Conservation (phyloP, 2,797 vertebrate species). For the Anas capensis region DNA sequence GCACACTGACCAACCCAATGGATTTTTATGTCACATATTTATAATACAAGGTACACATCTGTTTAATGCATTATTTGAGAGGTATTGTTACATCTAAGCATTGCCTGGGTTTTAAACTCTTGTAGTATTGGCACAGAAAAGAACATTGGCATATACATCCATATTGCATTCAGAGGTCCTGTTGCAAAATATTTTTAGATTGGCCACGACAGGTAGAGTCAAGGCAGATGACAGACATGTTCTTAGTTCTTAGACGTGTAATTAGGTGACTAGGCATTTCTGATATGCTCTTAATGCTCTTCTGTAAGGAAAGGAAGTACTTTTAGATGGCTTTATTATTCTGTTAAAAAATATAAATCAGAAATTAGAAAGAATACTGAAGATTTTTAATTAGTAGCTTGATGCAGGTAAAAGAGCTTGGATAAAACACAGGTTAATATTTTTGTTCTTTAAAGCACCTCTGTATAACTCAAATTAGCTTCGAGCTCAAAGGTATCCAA, state of each 20-base stretch:
- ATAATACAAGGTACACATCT: constrained; percentile 58
- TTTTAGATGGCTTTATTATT: constrained; percentile 36
- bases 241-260: too few species aligned
- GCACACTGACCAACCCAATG: constrained; percentile 59
- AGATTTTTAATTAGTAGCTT: constrained; percentile 54
- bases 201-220: background rate
- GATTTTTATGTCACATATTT: constrained; percentile 58
- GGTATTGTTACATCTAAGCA: background rate
- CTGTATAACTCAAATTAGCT: constrained; percentile 56
- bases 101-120: background rate
- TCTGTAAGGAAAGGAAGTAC: constrained; percentile 3
- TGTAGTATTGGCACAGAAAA: background rate
- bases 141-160: background rate
- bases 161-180: background rate
- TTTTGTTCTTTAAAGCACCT: constrained; percentile 53
- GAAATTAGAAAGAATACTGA: constrained; percentile 1
- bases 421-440: constrained; percentile 34
- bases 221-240: background rate
- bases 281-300: background rate
- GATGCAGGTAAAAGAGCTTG: constrained; percentile 19
- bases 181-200: background rate
- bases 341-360: background rate
- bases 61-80: constrained; percentile 56
- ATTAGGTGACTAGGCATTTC: constrained; percentile 3
- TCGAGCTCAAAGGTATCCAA: constrained; percentile 14